phyloP scores from a whole-genome alignment of 2,113 vertebrate species.

The Sinocyclocheilus grahami region DNA sequence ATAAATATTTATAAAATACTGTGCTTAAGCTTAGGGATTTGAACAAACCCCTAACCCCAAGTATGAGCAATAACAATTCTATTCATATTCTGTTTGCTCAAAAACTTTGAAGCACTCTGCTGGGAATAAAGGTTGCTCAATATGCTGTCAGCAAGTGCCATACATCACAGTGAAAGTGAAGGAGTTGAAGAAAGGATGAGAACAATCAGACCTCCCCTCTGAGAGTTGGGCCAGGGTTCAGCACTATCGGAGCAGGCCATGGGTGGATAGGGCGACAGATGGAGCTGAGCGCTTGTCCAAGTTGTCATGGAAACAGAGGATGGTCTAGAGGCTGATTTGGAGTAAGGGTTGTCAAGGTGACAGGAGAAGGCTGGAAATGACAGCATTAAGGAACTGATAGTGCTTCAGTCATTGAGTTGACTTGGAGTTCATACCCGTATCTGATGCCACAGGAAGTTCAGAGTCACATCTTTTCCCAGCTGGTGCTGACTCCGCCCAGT shows the following conservation, averaged over 20 bases:
- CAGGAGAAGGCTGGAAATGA: background rate
- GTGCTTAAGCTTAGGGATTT: background rate
- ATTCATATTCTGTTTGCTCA: background rate
- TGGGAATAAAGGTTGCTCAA: background rate
- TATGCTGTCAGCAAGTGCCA: background rate
- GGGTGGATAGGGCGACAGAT: conserved; percentile 52
- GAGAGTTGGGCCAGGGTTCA: conserved; percentile 24
- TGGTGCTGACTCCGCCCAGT: conserved; percentile 6
- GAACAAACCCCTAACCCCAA: background rate
- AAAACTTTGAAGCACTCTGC: background rate
- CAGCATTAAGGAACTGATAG: conserved; percentile 5
- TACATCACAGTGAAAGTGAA: background rate
- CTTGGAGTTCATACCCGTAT: background rate
- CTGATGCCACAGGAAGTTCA: conserved; percentile 7
- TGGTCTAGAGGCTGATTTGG: conserved; percentile 43
- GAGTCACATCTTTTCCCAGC: background rate
- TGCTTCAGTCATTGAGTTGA: background rate
- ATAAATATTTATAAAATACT: too few species aligned
- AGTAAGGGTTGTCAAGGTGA: conserved; percentile 47
- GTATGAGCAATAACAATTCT: background rate
- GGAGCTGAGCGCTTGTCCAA: conserved; percentile 42
- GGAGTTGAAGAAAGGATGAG: conserved; percentile 1
- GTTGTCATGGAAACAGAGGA: conserved; percentile 55
- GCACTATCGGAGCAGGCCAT: conserved; percentile 33
- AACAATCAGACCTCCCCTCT: conserved; percentile 5